Evolutionary conservation across 1,140 invertebrate genomes (phyloP).

Genomic region (Drosophila nigrodunni): DNA sequence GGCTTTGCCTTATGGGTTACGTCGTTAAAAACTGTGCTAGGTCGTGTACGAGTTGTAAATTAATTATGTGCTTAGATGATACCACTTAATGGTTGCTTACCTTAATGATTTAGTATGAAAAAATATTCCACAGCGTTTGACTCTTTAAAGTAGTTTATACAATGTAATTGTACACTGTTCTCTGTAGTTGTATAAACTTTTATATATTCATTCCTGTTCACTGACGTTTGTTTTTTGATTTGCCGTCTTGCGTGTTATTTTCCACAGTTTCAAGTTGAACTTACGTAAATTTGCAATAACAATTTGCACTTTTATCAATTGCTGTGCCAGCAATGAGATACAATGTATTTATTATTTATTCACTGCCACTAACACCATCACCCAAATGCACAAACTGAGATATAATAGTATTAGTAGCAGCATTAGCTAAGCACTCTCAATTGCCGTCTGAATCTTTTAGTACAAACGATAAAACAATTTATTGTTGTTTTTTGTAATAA

Average conservation of each 20-base stretch:
- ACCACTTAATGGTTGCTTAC: conserved; percentile 32
- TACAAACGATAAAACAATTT: not conserved
- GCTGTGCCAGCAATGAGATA: conserved; percentile 14
- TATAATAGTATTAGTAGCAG: too few relatives aligned
- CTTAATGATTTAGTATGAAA: conserved; percentile 3
- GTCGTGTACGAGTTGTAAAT: conserved; percentile 15
- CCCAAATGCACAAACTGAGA: not conserved
- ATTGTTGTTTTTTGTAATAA: not conserved
- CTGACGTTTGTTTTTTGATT: not conserved
- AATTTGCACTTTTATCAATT: conserved; percentile 56
- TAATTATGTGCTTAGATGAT: not conserved
- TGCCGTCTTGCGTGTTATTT: conserved; percentile 8
- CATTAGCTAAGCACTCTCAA: conserved; percentile 11
- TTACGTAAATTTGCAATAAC: conserved; percentile 60
- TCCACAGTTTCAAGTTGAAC: conserved; percentile 21
- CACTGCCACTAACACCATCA: conserved; percentile 8
- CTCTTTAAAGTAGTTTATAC: conserved; percentile 15
- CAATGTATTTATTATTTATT: conserved; percentile 18
- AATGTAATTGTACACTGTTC: not conserved
- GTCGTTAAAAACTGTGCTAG: conserved; percentile 32
- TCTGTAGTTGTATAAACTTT: not conserved
- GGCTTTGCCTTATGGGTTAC: conserved; percentile 11
- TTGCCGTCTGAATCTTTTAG: conserved; percentile 2
- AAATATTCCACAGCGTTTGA: conserved; percentile 32
- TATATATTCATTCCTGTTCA: not conserved